phyloP scores from a whole-genome alignment of 2,888 invertebrate genomes.

The Pachymerium ferrugineum region DNA sequence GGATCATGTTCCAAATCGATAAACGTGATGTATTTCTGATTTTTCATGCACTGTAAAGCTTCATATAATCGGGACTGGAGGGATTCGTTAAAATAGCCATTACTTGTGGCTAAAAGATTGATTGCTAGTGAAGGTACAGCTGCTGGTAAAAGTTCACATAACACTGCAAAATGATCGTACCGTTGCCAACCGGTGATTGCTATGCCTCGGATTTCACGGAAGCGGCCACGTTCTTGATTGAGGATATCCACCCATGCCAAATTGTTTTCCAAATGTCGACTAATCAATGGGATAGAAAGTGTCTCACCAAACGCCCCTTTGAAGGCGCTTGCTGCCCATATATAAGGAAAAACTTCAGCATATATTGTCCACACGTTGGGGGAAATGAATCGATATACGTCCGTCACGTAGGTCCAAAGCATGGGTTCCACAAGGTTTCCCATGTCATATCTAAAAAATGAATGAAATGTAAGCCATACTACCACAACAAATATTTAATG shows the following conservation, averaged over 20 bases:
- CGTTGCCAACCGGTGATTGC: conserved; percentile 45
- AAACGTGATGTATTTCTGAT: conserved; percentile 45
- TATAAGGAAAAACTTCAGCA: conserved; percentile 60
- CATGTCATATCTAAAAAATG: conserved; percentile 23
- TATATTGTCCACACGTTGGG: conserved; percentile 61
- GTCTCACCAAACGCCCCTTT: conserved; percentile 72
- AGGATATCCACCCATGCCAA: conserved; percentile 60
- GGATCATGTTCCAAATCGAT: conserved; percentile 53
- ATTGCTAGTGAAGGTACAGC: conserved; percentile 43
- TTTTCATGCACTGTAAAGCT: conserved; percentile 55
- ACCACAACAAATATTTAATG: no score
- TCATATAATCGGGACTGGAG: conserved; percentile 50
- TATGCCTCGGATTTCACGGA: conserved; percentile 41
- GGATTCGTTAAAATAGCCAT: conserved; percentile 58
- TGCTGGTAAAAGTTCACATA: conserved; percentile 44
- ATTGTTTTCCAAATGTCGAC: conserved; percentile 64
- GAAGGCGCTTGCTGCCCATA: conserved; percentile 69
- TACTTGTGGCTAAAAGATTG: conserved; percentile 45
- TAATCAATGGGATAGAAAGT: conserved; percentile 60
- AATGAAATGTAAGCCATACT: no score
- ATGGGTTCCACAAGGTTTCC: conserved; percentile 36
- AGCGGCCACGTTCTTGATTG: conserved; percentile 39
- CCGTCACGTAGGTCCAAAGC: conserved; percentile 70
- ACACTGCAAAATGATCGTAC: conserved; percentile 44
- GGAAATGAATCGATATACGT: conserved; percentile 45